Conservation (phyloP, 1,140 invertebrate species). For the Drosophila navojoa region DNA sequence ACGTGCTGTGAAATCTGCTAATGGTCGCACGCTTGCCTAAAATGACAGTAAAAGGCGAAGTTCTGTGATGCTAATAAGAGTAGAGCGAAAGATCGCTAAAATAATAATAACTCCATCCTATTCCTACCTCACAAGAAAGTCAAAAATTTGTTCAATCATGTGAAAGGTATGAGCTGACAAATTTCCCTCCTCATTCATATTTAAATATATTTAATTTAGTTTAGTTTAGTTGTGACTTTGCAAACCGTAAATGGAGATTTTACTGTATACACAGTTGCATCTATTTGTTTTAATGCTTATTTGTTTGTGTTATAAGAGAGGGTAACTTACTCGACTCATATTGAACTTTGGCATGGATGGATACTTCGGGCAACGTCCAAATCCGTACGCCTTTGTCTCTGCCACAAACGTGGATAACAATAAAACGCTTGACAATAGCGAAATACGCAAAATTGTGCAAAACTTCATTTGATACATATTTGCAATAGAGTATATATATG, state of each 20-base stretch:
- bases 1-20: too few relatives aligned
- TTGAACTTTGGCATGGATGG: constrained; percentile 86
- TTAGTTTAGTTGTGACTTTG: too few relatives aligned
- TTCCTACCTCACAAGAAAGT: too few relatives aligned
- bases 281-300: constrained; percentile 19
- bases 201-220: too few relatives aligned
- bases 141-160: too few relatives aligned
- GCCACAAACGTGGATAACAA: constrained; percentile 44
- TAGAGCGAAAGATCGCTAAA: too few relatives aligned
- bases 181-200: too few relatives aligned
- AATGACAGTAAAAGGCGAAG: too few relatives aligned
- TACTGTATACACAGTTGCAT: constrained; percentile 8
- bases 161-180: too few relatives aligned
- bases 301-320: neutral
- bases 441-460: constrained; percentile 40
- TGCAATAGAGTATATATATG: constrained; percentile 19
- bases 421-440: constrained; percentile 46
- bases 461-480: constrained; percentile 43
- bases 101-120: too few relatives aligned
- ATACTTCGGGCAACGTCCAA: constrained; percentile 87
- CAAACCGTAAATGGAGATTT: neutral
- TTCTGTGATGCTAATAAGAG: too few relatives aligned
- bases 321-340: constrained; percentile 85
- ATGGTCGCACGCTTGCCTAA: too few relatives aligned
- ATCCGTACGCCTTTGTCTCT: constrained; percentile 78